phyloP scores from a whole-genome alignment of 2,888 invertebrate species.

The Sicus ferrugineus region DNA sequence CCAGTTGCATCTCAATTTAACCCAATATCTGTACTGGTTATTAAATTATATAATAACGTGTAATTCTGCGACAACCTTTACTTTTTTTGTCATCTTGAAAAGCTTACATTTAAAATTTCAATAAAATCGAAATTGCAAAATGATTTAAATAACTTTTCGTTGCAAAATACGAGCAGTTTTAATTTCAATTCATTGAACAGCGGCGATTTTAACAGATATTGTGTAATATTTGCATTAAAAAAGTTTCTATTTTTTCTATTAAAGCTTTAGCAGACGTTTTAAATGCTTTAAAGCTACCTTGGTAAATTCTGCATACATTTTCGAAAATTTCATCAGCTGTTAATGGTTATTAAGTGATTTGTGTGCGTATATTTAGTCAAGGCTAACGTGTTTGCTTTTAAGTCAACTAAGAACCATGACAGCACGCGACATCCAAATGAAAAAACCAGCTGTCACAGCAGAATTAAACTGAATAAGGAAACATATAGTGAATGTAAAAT shows the following conservation, averaged over 20 bases:
- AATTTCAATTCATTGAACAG: background rate
- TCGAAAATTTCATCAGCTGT: background rate
- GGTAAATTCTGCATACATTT: background rate
- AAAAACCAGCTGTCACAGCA: background rate
- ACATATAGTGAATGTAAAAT: background rate
- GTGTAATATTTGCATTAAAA: slow-evolving; percentile 21
- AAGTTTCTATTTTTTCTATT: background rate
- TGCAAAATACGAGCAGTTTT: too few relatives aligned
- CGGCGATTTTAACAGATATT: background rate
- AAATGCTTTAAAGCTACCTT: background rate
- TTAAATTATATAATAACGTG: too few relatives aligned
- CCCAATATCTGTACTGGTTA: too few relatives aligned
- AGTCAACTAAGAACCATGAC: slow-evolving; percentile 19
- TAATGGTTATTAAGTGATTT: slow-evolving; percentile 10
- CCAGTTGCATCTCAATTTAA: background rate
- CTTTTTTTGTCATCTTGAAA: too few relatives aligned
- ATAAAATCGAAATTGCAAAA: too few relatives aligned
- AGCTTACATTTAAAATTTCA: too few relatives aligned
- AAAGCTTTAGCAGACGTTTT: too few relatives aligned
- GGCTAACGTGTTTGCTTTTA: slow-evolving; percentile 11
- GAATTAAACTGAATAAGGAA: slow-evolving; percentile 1
- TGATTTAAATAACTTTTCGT: too few relatives aligned
- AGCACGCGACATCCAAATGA: slow-evolving; percentile 20
- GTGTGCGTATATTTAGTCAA: slow-evolving; percentile 6
- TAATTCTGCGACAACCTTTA: too few relatives aligned